Evolutionary conservation across 2,113 vertebrate genomes (phyloP).

Genomic region (Cyprinus carpio): DNA sequence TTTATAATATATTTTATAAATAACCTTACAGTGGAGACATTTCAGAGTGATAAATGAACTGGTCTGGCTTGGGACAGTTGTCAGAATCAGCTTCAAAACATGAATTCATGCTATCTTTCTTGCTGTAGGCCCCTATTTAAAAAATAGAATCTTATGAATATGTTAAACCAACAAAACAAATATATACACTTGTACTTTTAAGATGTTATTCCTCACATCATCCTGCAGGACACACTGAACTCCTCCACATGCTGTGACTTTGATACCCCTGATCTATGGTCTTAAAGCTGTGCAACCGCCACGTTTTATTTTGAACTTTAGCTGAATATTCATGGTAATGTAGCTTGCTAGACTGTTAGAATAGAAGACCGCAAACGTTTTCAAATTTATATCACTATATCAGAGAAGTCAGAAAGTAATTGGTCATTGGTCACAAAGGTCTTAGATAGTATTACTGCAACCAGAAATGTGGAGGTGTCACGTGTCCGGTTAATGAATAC

Average conservation of each 20-base stretch:
- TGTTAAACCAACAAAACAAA: not conserved
- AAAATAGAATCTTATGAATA: not conserved
- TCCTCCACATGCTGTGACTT: not conserved
- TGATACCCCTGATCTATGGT: not conserved
- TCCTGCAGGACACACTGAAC: no score
- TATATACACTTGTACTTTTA: not conserved
- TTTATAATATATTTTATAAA: not conserved
- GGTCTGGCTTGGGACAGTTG: not conserved
- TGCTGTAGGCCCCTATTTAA: not conserved
- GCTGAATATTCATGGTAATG: not conserved
- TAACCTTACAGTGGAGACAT: not conserved
- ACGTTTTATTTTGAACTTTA: not conserved
- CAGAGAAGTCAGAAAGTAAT: not conserved
- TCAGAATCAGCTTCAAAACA: not conserved
- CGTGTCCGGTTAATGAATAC: conserved; percentile 27
- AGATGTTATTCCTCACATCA: no score
- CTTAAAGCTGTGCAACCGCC: not conserved
- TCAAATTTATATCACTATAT: not conserved
- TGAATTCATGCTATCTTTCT: not conserved
- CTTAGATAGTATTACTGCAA: conserved; percentile 23
- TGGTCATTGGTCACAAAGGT: not conserved
- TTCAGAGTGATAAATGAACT: no score
- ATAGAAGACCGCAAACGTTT: not conserved
- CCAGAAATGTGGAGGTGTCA: conserved; percentile 41
- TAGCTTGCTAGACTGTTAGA: not conserved